These are phyloP conservation scores for Saxidomus purpurata DNA, from an alignment of 1,140 invertebrate species.

Conservation along the genomic window DNA sequence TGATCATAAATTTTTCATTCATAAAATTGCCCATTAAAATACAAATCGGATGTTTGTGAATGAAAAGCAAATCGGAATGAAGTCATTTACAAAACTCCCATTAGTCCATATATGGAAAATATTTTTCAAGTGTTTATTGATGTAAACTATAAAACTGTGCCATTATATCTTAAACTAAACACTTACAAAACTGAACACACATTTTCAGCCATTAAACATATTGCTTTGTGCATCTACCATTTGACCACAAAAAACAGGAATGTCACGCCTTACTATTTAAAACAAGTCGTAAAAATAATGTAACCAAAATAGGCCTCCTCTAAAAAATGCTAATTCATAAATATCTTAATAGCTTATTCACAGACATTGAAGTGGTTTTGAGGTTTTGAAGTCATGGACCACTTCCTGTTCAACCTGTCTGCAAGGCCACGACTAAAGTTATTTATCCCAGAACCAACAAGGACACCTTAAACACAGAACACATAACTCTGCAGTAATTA, in stretches of 20 bases:
- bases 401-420: neutral
- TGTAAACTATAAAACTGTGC: neutral
- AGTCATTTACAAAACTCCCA: conserved; percentile 20
- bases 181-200: conserved; percentile 8
- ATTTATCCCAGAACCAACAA: no score
- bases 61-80: conserved; percentile 2
- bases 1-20: conserved; percentile 43
- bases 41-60: conserved; percentile 25
- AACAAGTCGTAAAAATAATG: neutral
- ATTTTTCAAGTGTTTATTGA: conserved; percentile 1
- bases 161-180: neutral
- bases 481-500: neutral
- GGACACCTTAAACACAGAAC: no score
- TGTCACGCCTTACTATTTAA: conserved; percentile 45
- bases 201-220: conserved; percentile 20
- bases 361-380: neutral
- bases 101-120: conserved; percentile 25
- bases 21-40: conserved; percentile 41
- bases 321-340: neutral
- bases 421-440: no score
- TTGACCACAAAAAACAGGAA: neutral
- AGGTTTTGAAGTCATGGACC: neutral
- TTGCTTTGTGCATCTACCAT: neutral
- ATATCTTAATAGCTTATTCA: neutral
- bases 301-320: neutral